Evolutionary conservation across 2,888 invertebrate genomes (phyloP).

Genomic region (Anaspis maculata): DNA sequence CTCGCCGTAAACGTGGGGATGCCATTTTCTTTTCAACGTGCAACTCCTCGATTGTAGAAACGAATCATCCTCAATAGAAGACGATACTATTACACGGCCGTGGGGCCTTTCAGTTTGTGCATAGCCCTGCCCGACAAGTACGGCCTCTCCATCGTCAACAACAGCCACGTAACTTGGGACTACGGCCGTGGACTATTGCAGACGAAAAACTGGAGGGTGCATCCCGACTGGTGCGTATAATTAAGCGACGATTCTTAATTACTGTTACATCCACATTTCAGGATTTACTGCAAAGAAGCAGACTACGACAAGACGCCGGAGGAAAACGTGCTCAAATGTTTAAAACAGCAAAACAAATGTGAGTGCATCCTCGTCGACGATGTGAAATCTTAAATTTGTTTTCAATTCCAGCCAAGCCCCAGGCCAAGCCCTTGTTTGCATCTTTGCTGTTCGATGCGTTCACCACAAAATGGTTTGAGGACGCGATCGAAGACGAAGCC

Average conservation of each 20-base stretch:
- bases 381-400: no score
- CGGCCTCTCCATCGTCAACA: conserved; percentile 58
- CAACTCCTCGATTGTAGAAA: no score
- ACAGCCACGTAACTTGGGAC: conserved; percentile 43
- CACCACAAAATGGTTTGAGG: conserved; percentile 29
- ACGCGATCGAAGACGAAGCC: no score
- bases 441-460: conserved; percentile 32
- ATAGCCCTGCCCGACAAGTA: conserved; percentile 76
- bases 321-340: neutral
- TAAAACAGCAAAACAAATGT: no score
- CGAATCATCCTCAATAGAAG: conserved; percentile 69
- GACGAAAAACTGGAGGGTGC: conserved; percentile 65
- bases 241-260: no score
- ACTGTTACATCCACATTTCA: no score
- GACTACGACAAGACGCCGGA: neutral
- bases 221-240: conserved; percentile 91
- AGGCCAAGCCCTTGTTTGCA: conserved; percentile 18
- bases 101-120: conserved; percentile 76
- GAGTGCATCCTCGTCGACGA: no score
- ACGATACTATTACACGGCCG: conserved; percentile 73
- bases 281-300: neutral
- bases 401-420: conserved; percentile 9
- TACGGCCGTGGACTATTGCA: conserved; percentile 43
- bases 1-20: no score
- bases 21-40: no score